Percentiles rank a stretch among this genome's conserved stretches.
Evolutionary conservation across 2,797 vertebrate species (phyloP).

Genomic region (Pangasius larnaudii): DNA sequence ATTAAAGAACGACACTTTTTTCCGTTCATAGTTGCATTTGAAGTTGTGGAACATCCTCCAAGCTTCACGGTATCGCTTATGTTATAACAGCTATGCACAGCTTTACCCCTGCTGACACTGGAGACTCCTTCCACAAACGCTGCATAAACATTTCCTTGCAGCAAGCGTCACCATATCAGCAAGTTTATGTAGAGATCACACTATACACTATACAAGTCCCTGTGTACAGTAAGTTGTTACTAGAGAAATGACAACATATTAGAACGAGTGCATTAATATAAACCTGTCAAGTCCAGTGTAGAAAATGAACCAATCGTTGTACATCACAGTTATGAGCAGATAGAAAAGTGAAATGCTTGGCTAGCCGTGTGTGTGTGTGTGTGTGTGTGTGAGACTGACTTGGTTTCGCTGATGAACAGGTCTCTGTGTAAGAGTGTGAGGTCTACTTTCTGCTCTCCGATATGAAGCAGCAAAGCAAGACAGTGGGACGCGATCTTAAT

Average conservation of each 20-base stretch:
- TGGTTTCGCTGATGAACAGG: constrained; percentile 82
- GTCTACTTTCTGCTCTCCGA: constrained; percentile 82
- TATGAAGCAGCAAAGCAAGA: constrained; percentile 87
- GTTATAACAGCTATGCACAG: not conserved
- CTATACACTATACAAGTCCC: not conserved
- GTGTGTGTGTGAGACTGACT: constrained; percentile 64
- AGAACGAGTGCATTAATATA: not conserved
- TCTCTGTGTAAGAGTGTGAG: constrained; percentile 88
- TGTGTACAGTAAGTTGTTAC: not conserved
- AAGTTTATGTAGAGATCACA: not conserved
- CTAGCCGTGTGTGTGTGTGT: not conserved
- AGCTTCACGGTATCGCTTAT: not conserved
- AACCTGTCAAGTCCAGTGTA: not conserved
- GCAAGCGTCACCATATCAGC: not conserved
- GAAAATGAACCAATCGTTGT: not conserved
- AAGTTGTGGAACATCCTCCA: not conserved
- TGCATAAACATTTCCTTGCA: not conserved
- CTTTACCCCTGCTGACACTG: not conserved
- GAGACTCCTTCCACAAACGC: not conserved
- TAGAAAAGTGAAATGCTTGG: not conserved
- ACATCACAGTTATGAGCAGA: not conserved
- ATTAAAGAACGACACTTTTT: too few relatives aligned
- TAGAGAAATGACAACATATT: not conserved
- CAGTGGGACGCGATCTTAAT: constrained; percentile 83
- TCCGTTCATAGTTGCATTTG: not conserved